Evolutionary conservation across 1,140 invertebrate species (phyloP), one percentile per base, ranked within the genome.

Genomic region (Elysia chlorotica): DNA sequence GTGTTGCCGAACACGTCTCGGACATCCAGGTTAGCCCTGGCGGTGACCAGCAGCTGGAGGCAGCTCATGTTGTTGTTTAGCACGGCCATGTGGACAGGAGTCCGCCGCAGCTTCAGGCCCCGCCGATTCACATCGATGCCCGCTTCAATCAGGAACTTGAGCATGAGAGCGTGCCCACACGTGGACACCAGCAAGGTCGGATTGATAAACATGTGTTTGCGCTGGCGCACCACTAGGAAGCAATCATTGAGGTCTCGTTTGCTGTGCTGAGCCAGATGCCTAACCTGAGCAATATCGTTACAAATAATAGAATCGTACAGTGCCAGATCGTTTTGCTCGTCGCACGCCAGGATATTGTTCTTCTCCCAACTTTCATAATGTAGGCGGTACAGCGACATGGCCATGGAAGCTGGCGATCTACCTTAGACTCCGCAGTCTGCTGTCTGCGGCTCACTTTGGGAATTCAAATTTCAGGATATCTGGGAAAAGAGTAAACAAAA

Each of bases 1-100:
- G 85, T 81, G 73, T 86, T 86, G 53, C 85, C 84, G 63, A 85
- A 86, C 19, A 83, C 84, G 76, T 87, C 85, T 63, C 81, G 79
- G 14, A 79, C 75, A 73, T 87, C 82, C 5, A 85, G 73, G 68
- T 86, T 81, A 31, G 83, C 85, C n/a, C 81, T 80, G 33, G 82
- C 84, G 14, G 80, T 75, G 30, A 87, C 80, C 14, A 87, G 78
- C 41, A 85, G 74, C 36, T 83, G 74, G 77, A 87, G 78, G 67
- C 83, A 86, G 30, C 79, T 81, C 78, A 85, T 82, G 70, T 85
- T 82, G 76, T 84, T 83, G 35, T 78, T 74, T 31, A 86, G 74
- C 5, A 85, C 85, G 23, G 85, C 81, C 67, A 85, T 85, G 77
- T 87, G 85, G 48, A 86, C 72, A 0, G 85, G 79, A n/a, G 82